These are phyloP conservation scores for Ctenopoma multispine DNA, from an alignment of 2,797 vertebrate species.

Conservation along the genomic window DNA sequence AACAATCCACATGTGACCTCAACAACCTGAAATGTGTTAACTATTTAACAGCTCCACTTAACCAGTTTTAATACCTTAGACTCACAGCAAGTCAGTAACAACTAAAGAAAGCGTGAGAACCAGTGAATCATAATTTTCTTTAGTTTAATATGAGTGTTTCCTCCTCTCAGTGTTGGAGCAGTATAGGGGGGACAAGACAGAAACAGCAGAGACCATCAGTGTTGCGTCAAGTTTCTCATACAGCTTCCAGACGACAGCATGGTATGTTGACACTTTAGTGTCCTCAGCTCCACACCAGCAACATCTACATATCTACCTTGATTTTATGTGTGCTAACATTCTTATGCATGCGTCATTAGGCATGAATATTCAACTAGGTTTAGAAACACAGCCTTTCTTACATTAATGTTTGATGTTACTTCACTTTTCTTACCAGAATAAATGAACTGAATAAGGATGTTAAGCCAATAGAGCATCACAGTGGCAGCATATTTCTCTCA, in stretches of 20 bases:
- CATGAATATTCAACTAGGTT: not conserved
- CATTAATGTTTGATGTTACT: not conserved
- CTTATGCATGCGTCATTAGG: no score
- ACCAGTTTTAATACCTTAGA: no score
- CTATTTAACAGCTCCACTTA: no score
- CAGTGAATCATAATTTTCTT: not conserved
- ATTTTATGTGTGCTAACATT: not conserved
- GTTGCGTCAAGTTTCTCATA: slow-evolving; percentile 50
- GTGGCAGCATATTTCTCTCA: not conserved
- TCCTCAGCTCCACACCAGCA: not conserved
- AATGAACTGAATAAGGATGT: not conserved
- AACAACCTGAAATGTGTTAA: no score
- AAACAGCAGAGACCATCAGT: slow-evolving; percentile 72
- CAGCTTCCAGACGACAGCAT: slow-evolving; percentile 26
- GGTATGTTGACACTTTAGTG: slow-evolving; percentile 28
- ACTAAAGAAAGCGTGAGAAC: no score
- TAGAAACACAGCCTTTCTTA: not conserved
- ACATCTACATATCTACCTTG: not conserved
- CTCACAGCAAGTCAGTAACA: no score
- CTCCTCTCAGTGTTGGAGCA: slow-evolving; percentile 22
- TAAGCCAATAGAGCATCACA: not conserved
- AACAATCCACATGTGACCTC: no score
- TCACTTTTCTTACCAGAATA: not conserved
- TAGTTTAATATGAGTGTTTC: not conserved
- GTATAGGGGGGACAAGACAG: slow-evolving; percentile 31